phyloP scores from a whole-genome alignment of 2,888 invertebrate species.

The Leptinotarsa tumamoca region DNA sequence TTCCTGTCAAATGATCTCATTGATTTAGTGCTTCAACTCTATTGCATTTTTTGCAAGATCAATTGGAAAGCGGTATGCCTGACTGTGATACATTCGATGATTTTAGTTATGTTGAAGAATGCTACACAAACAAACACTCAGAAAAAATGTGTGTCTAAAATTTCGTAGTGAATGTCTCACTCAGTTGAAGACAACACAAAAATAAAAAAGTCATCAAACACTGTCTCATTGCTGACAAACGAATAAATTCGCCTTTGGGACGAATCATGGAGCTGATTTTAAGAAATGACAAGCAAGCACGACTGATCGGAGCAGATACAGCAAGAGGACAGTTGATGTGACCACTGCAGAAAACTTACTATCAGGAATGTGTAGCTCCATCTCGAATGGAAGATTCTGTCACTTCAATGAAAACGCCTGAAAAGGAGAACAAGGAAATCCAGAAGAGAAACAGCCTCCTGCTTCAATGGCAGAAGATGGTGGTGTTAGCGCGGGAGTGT shows the following conservation, averaged over 20 bases:
- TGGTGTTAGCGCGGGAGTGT: background rate
- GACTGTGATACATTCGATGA: conserved; percentile 43
- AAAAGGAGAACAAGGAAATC: too few relatives aligned
- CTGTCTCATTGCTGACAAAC: conserved; percentile 33
- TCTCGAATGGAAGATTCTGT: too few relatives aligned
- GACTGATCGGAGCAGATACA: too few relatives aligned
- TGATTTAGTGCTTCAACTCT: conserved; percentile 40
- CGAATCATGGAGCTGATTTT: conserved; percentile 34
- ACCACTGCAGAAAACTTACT: too few relatives aligned
- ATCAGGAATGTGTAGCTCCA: too few relatives aligned
- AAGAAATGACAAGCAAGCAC: conserved; percentile 34
- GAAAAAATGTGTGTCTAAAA: too few relatives aligned
- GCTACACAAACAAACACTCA: conserved; percentile 39
- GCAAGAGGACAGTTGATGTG: too few relatives aligned
- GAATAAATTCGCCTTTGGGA: conserved; percentile 34
- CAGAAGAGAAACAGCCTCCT: background rate
- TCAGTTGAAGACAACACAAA: conserved; percentile 33
- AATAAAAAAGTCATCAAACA: conserved; percentile 14
- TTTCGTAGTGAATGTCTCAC: conserved; percentile 40
- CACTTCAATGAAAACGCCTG: too few relatives aligned
- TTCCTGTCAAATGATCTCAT: too few relatives aligned
- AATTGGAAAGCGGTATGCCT: conserved; percentile 35
- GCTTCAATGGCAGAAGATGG: background rate
- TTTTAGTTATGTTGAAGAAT: conserved; percentile 38
- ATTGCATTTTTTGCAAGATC: conserved; percentile 49